Conservation (phyloP, 2,888 invertebrate genomes). For the Eupeodes luniger region DNA sequence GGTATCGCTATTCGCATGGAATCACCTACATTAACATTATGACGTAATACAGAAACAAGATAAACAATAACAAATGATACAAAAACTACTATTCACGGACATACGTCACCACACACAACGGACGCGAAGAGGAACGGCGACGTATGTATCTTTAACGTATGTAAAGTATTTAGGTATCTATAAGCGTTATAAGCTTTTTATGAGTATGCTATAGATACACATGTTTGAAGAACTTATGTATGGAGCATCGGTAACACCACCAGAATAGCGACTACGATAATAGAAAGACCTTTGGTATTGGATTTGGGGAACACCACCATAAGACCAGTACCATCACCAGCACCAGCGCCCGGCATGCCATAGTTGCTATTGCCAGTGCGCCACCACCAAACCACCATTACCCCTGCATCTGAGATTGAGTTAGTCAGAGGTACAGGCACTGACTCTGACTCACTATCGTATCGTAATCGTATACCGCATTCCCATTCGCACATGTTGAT, state of each 20-base stretch:
- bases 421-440: too few species aligned
- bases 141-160: conserved; percentile 10
- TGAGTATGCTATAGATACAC: not conserved
- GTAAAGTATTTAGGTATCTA: not conserved
- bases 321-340: too few species aligned
- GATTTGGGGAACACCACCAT: conserved; percentile 30
- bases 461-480: not conserved
- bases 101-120: conserved; percentile 56
- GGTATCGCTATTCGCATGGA: conserved; percentile 4
- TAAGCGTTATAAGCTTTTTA: not conserved
- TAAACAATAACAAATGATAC: not conserved
- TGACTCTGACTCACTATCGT: not conserved
- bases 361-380: too few species aligned
- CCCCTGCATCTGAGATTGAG: conserved; percentile 26
- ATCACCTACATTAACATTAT: conserved; percentile 56
- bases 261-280: conserved; percentile 10
- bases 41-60: conserved; percentile 55
- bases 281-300: conserved; percentile 20
- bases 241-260: not conserved
- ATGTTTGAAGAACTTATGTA: conserved; percentile 18
- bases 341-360: too few species aligned
- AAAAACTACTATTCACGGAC: conserved; percentile 29
- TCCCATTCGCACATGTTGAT: conserved; percentile 34
- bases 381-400: too few species aligned
- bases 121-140: not conserved